Evolutionary conservation across 1,140 invertebrate species (phyloP).

Genomic region (Formica selysi): DNA sequence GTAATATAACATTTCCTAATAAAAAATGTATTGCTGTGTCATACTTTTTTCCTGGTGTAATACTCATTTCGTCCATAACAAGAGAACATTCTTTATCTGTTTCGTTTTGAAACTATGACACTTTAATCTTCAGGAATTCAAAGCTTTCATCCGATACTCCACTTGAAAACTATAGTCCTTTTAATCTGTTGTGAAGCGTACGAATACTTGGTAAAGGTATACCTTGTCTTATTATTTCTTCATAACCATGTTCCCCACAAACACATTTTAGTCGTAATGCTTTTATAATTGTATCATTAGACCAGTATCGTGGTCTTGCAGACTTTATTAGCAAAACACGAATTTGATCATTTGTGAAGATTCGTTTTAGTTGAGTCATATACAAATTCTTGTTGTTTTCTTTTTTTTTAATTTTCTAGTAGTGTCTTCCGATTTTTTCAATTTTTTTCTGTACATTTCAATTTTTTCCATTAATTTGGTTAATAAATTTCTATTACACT

Average conservation of each 20-base stretch:
- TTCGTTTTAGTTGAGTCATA: no score
- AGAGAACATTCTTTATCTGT: slow-evolving; percentile 4
- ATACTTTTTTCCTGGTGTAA: neutral
- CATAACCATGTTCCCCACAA: neutral
- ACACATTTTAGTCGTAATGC: no score
- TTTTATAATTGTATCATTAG: no score
- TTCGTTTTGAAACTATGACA: neutral
- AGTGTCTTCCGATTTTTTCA: no score
- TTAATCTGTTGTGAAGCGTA: neutral
- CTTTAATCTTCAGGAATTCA: neutral
- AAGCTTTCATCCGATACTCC: neutral
- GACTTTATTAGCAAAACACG: no score
- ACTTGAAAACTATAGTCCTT: neutral
- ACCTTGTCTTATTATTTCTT: neutral
- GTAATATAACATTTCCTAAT: neutral
- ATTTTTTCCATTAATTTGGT: no score
- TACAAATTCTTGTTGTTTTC: no score
- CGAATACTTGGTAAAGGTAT: slow-evolving; percentile 1
- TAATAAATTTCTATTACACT: no score
- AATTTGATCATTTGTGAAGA: no score
- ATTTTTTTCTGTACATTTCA: no score
- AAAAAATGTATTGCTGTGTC: neutral
- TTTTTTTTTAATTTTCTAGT: no score
- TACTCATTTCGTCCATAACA: neutral
- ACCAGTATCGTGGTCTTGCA: no score